Conservation (phyloP, 2,888 invertebrate species). For the Hypomecis atomaria region DNA sequence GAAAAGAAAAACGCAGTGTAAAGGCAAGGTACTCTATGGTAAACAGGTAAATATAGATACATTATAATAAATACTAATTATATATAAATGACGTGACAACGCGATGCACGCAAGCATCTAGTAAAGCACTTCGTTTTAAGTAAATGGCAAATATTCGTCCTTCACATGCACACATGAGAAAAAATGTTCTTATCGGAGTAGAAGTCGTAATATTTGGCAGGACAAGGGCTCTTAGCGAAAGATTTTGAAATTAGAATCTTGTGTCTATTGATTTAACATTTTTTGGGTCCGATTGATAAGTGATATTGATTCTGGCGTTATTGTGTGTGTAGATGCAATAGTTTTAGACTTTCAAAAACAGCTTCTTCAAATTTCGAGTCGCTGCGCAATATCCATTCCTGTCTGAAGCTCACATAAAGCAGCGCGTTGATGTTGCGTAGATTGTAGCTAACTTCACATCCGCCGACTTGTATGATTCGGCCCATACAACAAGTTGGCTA, state of each 20-base stretch:
- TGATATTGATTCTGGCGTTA: too few species aligned
- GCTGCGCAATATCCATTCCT: too few species aligned
- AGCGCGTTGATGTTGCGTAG: too few species aligned
- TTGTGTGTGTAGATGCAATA: too few species aligned
- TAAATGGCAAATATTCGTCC: constrained; percentile 1
- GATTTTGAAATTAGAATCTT: not conserved
- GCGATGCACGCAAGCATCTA: constrained; percentile 12
- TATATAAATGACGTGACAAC: constrained; percentile 13
- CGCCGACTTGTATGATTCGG: too few species aligned
- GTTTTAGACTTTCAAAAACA: too few species aligned
- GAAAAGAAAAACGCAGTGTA: not conserved
- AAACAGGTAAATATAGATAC: constrained; percentile 7
- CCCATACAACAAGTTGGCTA: too few species aligned
- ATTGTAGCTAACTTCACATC: too few species aligned
- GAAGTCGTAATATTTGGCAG: not conserved
- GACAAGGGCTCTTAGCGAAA: not conserved
- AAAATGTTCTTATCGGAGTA: not conserved
- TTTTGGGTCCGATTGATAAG: too few species aligned
- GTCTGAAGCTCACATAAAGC: too few species aligned
- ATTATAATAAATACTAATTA: constrained; percentile 9
- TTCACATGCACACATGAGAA: not conserved
- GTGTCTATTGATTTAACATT: too few species aligned
- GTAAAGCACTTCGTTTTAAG: constrained; percentile 18
- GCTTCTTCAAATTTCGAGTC: too few species aligned
- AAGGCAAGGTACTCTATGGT: constrained; percentile 3